Base-by-base conservation (phyloP, 2,113 vertebrate genomes). In the Candoia aspera region DNA sequence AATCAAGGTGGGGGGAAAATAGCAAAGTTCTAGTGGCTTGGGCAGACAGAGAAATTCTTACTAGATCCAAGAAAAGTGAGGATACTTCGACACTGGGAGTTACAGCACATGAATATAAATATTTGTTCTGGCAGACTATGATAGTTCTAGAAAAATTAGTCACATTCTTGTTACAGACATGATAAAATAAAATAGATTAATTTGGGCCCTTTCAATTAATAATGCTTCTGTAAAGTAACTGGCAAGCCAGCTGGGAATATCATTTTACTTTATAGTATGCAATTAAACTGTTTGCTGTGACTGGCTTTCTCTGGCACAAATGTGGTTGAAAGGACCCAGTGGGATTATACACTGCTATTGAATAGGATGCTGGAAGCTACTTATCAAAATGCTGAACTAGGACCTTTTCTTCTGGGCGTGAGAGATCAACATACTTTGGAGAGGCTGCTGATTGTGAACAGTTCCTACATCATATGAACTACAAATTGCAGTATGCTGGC, bases 121-220 rank as follows among this genome's bases (percentile, higher is more conserved):
- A 60, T 91, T 91, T 93, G 55, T 60, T 49, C 46, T 89, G 86
- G 86, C 49, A 88, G 49, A 26, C 2, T 62, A 33, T 42, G 46
- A 46, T 26, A 86, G 8, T 15, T 57, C 33, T 17, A 19, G 53
- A 6, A 57, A 3, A 23, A 49, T 26, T 33, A 73, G 91, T 6
- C 5, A 4, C 57, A 1, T 42, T 89, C 3, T n/a, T 15, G 0
- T 87, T 0, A 11, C 57, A 53, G 68, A 1, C 15, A 58, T 90
- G 86, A 90, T 57, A 12, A 93, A 95, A 93, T 53, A 91, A 9
- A 54, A 2, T 23, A 23, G 58, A 6, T 4, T 62, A 90, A 85
- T 89, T 90, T 64, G 84, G 62, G 6, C 58, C 79, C 49, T 90
- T 91, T 87, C 19, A 5, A 23, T 86, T 90, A 55, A 90, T 33